Conservation (phyloP, 2,888 invertebrate genomes). For the Eupeodes luniger region DNA sequence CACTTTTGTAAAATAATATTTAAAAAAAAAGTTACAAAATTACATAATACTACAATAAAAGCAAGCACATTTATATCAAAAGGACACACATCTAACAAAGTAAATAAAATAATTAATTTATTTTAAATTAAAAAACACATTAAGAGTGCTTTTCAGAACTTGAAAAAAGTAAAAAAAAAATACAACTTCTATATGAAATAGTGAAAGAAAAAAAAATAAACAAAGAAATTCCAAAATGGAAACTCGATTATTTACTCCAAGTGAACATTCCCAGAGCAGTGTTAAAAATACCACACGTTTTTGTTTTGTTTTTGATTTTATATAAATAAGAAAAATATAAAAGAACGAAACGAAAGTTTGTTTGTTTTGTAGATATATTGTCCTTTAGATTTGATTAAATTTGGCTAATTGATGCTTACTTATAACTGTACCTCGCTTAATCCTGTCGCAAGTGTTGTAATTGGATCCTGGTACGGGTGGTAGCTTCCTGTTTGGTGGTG, state of each 20-base stretch:
- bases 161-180: neutral
- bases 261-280: slow-evolving; percentile 60
- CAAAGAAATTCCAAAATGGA: slow-evolving; percentile 33
- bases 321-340: slow-evolving; percentile 22
- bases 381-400: slow-evolving; percentile 74
- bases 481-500: slow-evolving; percentile 95
- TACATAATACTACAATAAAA: slow-evolving; percentile 37
- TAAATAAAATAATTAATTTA: neutral
- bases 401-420: slow-evolving; percentile 88
- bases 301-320: neutral
- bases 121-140: neutral
- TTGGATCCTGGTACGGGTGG: slow-evolving; percentile 97
- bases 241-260: slow-evolving; percentile 59
- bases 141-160: slow-evolving; percentile 28
- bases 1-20: slow-evolving; percentile 18
- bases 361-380: slow-evolving; percentile 66
- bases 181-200: slow-evolving; percentile 36
- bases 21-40: neutral
- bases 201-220: slow-evolving; percentile 28
- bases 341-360: slow-evolving; percentile 41
- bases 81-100: slow-evolving; percentile 71
- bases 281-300: slow-evolving; percentile 37
- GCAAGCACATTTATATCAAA: slow-evolving; percentile 70
- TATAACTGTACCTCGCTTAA: slow-evolving; percentile 96
- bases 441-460: slow-evolving; percentile 96